phyloP scores from a whole-genome alignment of 2,113 vertebrate genomes.

The Scomber scombrus region DNA sequence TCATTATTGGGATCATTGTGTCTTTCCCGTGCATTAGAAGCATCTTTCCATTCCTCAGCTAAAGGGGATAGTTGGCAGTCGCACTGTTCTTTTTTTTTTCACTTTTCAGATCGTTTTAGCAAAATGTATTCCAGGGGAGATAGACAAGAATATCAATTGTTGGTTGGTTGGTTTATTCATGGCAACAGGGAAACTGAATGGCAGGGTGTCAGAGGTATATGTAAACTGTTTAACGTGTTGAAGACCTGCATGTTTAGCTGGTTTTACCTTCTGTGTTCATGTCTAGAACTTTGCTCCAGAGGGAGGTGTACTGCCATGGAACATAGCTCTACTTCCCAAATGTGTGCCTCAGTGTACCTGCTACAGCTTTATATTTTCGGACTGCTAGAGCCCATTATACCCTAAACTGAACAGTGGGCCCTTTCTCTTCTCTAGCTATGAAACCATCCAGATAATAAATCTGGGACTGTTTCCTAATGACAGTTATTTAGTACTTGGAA shows the following conservation, averaged over 20 bases:
- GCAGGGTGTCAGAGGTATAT: conserved; percentile 10
- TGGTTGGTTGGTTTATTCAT: conserved; percentile 20
- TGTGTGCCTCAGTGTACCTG: conserved; percentile 3
- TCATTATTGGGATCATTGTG: not conserved
- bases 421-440: conserved; percentile 26
- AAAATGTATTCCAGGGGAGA: conserved; percentile 36
- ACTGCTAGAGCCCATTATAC: not conserved
- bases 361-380: conserved; percentile 26
- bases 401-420: conserved; percentile 19
- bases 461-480: conserved; percentile 36
- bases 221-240: conserved; percentile 14
- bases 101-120: conserved; percentile 25
- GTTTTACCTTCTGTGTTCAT: conserved; percentile 5
- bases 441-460: conserved; percentile 34
- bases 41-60: conserved; percentile 19
- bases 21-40: conserved; percentile 3
- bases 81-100: not conserved
- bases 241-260: not conserved
- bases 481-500: conserved; percentile 44
- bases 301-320: not conserved
- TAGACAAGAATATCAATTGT: conserved; percentile 40
- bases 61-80: conserved; percentile 16
- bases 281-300: not conserved
- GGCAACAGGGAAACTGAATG: not conserved
- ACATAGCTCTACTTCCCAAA: not conserved